Evolutionary conservation across 30 jellyfish, hydroid and myxozoan genomes (phyloP).

Genomic region (Aurelia sp.): DNA sequence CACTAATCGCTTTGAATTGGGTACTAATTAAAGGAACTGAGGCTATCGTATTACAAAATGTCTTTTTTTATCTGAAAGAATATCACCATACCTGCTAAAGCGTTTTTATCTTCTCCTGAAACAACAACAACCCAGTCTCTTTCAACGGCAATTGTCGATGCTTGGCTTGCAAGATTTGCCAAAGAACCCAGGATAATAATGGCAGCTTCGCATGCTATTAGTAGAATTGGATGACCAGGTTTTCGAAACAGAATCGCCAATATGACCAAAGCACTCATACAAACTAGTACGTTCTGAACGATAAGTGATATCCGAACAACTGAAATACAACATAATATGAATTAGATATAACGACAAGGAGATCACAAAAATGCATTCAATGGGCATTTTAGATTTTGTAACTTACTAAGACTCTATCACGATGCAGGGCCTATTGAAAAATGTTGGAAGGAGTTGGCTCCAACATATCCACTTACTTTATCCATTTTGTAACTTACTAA

Average conservation of each 20-base stretch:
- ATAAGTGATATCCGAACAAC: conserved; percentile 78
- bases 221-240: conserved; percentile 59
- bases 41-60: too few species aligned
- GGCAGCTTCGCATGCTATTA: conserved; percentile 61
- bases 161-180: conserved; percentile 92
- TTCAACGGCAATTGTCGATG: conserved; percentile 85
- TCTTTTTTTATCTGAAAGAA: background rate
- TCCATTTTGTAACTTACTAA: too few species aligned
- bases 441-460: too few species aligned
- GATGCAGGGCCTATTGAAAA: too few species aligned
- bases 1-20: too few species aligned
- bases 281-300: conserved; percentile 77
- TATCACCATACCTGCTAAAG: conserved; percentile 62
- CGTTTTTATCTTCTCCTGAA: conserved; percentile 71
- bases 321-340: conserved; percentile 9
- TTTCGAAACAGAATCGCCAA: conserved; percentile 52
- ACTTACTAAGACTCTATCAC: too few species aligned
- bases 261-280: conserved; percentile 81
- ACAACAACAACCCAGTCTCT: conserved; percentile 98
- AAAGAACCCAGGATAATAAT: conserved; percentile 84
- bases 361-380: too few species aligned
- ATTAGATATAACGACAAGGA: background rate
- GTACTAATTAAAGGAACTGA: too few species aligned
- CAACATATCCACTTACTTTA: too few species aligned
- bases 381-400: too few species aligned